Percentiles rank a stretch among this genome's conserved stretches.
Evolutionary conservation across 2,888 invertebrate species (phyloP).

Genomic region (Synergus gifuensis): DNA sequence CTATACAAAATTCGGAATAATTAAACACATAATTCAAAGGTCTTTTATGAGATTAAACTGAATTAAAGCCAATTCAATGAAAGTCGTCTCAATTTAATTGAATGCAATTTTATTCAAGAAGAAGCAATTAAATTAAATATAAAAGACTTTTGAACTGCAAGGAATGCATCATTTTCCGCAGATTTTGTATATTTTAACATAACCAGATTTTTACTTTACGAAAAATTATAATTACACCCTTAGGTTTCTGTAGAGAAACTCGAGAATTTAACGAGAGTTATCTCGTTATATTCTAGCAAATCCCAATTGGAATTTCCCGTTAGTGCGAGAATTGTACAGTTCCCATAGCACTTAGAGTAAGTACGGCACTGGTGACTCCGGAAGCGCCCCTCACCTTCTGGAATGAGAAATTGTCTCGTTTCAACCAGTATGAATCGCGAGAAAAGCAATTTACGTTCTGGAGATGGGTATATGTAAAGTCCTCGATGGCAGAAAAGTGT

Average conservation of each 20-base stretch:
- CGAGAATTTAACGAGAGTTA: background rate
- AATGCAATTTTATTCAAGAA: no score
- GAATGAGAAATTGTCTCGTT: conserved; percentile 56
- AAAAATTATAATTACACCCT: background rate
- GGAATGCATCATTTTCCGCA: no score
- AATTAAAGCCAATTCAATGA: no score
- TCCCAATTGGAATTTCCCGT: conserved; percentile 4
- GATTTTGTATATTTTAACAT: no score
- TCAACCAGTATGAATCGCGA: conserved; percentile 45
- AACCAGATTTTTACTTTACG: no score
- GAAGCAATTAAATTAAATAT: no score
- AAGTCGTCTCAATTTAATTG: no score
- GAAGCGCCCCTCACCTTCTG: conserved; percentile 50
- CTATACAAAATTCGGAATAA: background rate
- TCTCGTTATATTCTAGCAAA: background rate
- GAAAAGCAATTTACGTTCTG: conserved; percentile 42
- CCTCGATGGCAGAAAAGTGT: conserved; percentile 12
- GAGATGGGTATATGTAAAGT: conserved; percentile 32
- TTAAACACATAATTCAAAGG: background rate
- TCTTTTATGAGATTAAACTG: no score
- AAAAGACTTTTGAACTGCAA: no score
- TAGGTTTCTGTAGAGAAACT: background rate
- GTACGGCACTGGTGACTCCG: background rate
- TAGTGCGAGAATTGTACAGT: conserved; percentile 41
- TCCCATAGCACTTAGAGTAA: background rate